Conservation (phyloP, 2,113 vertebrate genomes). For the Todiramphus saurophagus region DNA sequence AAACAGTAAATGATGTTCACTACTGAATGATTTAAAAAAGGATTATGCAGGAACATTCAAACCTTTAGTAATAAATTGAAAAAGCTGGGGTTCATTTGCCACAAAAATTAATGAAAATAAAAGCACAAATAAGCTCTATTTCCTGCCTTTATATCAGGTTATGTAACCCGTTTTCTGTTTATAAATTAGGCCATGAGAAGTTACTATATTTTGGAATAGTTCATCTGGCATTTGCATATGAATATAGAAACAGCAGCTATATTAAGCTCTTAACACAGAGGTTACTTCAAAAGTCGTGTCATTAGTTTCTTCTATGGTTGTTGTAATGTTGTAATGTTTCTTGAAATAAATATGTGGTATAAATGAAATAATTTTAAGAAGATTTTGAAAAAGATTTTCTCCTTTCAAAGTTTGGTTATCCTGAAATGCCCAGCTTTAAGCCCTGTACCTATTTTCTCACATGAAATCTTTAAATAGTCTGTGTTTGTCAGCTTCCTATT, state of each 20-base stretch:
- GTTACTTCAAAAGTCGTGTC: not conserved
- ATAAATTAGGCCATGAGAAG: not conserved
- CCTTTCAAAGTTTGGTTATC: not conserved
- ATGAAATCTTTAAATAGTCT: conserved; percentile 7
- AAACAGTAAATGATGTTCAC: not conserved
- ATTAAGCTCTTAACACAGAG: not conserved
- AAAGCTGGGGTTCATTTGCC: not conserved
- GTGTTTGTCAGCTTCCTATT: conserved; percentile 16
- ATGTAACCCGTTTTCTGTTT: not conserved
- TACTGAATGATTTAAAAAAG: not conserved
- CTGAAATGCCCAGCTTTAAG: not conserved
- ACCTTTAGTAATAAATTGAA: not conserved
- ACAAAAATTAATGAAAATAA: not conserved
- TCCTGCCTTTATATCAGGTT: not conserved
- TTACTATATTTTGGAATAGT: not conserved
- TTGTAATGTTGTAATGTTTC: not conserved
- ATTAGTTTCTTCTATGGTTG: not conserved
- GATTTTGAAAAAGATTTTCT: not conserved
- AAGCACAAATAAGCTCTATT: not conserved
- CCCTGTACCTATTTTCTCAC: not conserved
- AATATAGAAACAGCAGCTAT: not conserved
- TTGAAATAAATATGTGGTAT: not conserved
- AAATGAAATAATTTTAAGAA: not conserved
- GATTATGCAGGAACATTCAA: not conserved
- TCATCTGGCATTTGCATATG: not conserved